Percentiles rank a stretch among this genome's conserved stretches.
These are phyloP conservation scores for Drosophila pectinifera DNA, from an alignment of 1,140 invertebrate species.

Conservation along the genomic window DNA sequence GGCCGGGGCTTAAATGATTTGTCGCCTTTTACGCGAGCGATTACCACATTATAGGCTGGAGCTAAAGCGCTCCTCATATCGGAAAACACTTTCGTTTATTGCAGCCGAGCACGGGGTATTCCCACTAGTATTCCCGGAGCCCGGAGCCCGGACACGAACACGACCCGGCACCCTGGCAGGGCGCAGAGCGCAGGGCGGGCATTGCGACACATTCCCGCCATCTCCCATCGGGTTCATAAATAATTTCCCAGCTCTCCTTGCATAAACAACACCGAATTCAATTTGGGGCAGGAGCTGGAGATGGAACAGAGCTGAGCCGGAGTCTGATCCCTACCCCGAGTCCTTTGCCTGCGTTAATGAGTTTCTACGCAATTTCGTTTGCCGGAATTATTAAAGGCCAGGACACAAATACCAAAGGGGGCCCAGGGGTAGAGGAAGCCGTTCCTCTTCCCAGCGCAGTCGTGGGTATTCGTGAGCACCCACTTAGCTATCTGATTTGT, in stretches of 20 bases:
- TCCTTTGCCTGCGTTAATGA: conserved; percentile 61
- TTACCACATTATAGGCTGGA: conserved; percentile 83
- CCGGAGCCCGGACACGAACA: background rate
- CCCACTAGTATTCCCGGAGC: conserved; percentile 60
- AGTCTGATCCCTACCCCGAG: conserved; percentile 11
- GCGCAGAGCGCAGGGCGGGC: conserved; percentile 20
- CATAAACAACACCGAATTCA: conserved; percentile 76
- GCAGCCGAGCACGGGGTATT: conserved; percentile 60
- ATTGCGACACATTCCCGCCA: conserved; percentile 78
- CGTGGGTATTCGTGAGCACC: conserved; percentile 58
- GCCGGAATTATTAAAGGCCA: conserved; percentile 65
- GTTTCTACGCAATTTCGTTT: conserved; percentile 77
- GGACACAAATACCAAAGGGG: too few relatives aligned
- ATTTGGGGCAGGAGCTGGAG: conserved; percentile 51
- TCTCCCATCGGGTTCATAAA: conserved; percentile 81
- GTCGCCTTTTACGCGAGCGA: conserved; percentile 84
- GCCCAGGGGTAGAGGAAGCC: too few relatives aligned
- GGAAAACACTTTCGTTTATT: conserved; percentile 83
- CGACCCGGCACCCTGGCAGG: conserved; percentile 6
- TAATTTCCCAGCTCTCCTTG: conserved; percentile 74
- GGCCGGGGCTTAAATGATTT: conserved; percentile 81
- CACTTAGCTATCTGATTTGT: conserved; percentile 74
- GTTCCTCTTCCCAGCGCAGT: conserved; percentile 40
- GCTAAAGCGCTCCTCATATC: conserved; percentile 77
- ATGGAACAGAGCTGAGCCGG: too few relatives aligned